phyloP scores from a whole-genome alignment of 2,113 vertebrate species.

The Ailurus styani region DNA sequence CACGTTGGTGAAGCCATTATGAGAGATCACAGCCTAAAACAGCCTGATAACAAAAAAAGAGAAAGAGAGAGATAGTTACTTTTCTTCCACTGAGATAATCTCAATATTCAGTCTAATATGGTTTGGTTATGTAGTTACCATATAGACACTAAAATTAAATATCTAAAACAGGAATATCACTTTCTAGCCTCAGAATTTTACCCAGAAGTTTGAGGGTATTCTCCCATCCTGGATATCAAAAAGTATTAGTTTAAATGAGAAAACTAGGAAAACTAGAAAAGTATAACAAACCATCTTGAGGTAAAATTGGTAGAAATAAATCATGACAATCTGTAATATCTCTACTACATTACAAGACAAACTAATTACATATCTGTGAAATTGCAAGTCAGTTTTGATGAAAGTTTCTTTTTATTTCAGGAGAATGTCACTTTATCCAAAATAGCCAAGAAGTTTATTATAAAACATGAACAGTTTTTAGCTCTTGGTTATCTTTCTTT shows the following conservation, averaged over 20 bases:
- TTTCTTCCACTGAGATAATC: background rate
- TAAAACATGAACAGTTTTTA: background rate
- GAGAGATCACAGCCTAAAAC: background rate
- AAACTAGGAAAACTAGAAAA: constrained; percentile 56
- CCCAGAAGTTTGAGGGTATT: constrained; percentile 12
- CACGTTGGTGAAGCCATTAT: background rate
- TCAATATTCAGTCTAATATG: background rate
- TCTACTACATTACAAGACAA: constrained; percentile 60
- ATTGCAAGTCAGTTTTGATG: constrained; percentile 61
- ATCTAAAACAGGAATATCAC: background rate
- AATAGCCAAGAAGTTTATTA: constrained; percentile 37
- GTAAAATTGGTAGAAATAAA: constrained; percentile 66
- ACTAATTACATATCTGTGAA: constrained; percentile 60
- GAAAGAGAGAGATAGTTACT: background rate
- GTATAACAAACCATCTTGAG: constrained; percentile 47
- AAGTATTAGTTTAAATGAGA: constrained; percentile 51
- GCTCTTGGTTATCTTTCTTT: background rate
- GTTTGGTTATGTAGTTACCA: background rate
- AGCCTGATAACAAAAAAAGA: background rate
- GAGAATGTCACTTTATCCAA: constrained; percentile 31
- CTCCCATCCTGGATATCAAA: background rate
- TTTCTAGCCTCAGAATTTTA: constrained; percentile 2
- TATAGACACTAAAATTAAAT: background rate
- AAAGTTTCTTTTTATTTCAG: constrained; percentile 44
- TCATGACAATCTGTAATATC: constrained; percentile 58